Evolutionary conservation across 1,140 invertebrate species (phyloP).

Genomic region (Megalopta genalis): DNA sequence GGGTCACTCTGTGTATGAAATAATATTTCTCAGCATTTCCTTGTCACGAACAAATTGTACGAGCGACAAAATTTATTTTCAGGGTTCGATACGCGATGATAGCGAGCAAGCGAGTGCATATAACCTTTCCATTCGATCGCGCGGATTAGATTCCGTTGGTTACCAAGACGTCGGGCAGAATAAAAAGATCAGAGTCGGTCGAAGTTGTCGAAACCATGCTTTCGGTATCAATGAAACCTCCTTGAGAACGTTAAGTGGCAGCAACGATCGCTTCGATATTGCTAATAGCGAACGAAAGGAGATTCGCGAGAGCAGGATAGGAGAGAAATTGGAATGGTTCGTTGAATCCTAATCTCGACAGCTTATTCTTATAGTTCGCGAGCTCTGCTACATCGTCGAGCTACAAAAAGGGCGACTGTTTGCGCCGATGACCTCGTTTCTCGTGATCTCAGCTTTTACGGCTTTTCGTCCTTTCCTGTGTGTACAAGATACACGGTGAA

Average conservation of each 20-base stretch:
- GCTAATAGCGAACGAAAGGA: neutral
- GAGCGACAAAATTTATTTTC: too few relatives aligned
- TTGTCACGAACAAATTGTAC: too few relatives aligned
- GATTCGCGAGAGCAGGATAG: neutral
- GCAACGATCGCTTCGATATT: neutral
- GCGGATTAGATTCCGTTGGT: too few relatives aligned
- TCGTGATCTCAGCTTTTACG: conserved; percentile 26
- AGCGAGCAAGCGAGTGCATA: too few relatives aligned
- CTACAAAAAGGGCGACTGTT: conserved; percentile 24
- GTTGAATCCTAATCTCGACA: neutral
- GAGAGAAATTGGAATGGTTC: neutral
- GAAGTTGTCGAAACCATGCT: too few relatives aligned
- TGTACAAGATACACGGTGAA: conserved; percentile 20
- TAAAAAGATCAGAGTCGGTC: too few relatives aligned
- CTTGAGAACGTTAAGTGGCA: neutral
- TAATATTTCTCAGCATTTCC: too few relatives aligned
- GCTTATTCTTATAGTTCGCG: neutral
- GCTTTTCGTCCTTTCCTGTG: conserved; percentile 21
- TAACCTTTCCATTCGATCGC: too few relatives aligned
- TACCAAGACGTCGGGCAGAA: too few relatives aligned
- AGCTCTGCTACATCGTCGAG: neutral
- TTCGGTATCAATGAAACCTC: too few relatives aligned
- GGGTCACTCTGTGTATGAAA: too few relatives aligned
- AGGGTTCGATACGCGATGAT: too few relatives aligned
- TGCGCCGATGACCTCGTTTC: conserved; percentile 33